Conservation (phyloP, 2,797 vertebrate genomes). For the Microctenopoma steveboyesi region DNA sequence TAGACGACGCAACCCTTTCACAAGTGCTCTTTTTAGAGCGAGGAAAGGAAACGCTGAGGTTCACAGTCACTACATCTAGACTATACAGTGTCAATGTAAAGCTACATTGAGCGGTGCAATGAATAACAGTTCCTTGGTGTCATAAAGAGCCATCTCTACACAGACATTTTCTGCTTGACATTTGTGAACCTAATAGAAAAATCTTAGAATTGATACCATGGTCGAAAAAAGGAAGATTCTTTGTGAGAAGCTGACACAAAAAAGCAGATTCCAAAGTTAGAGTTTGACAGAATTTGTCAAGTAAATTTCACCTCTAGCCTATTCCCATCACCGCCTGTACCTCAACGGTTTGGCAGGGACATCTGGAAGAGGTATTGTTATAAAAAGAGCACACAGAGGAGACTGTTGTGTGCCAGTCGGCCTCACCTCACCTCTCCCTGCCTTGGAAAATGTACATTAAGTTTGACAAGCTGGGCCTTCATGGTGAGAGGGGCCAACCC, state of each 20-base stretch:
- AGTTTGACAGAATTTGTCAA: constrained; percentile 49
- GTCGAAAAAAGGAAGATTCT: constrained; percentile 1
- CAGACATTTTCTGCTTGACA: constrained; percentile 37
- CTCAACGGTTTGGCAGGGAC: constrained; percentile 64
- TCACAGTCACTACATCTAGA: constrained; percentile 88
- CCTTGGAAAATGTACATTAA: constrained; percentile 82
- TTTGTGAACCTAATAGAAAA: constrained; percentile 6
- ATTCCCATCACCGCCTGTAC: constrained; percentile 41
- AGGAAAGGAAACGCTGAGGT: constrained; percentile 80
- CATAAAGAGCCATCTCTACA: constrained; percentile 61
- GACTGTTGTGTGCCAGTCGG: constrained; percentile 76
- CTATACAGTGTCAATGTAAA: constrained; percentile 86
- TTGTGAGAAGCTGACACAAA: not conserved
- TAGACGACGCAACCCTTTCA: constrained; percentile 67
- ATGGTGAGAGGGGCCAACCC: constrained; percentile 73
- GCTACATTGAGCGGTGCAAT: constrained; percentile 66
- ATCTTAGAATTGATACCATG: constrained; percentile 13
- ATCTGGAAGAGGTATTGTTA: constrained; percentile 81
- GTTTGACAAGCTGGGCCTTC: constrained; percentile 82
- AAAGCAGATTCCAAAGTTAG: constrained; percentile 10
- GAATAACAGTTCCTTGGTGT: constrained; percentile 70
- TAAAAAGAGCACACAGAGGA: constrained; percentile 75
- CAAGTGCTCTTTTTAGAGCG: constrained; percentile 67
- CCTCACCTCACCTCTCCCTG: constrained; percentile 74
- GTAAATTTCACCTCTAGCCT: constrained; percentile 47